phyloP scores from a whole-genome alignment of 2,797 vertebrate genomes.

The Scarus forsteni region DNA sequence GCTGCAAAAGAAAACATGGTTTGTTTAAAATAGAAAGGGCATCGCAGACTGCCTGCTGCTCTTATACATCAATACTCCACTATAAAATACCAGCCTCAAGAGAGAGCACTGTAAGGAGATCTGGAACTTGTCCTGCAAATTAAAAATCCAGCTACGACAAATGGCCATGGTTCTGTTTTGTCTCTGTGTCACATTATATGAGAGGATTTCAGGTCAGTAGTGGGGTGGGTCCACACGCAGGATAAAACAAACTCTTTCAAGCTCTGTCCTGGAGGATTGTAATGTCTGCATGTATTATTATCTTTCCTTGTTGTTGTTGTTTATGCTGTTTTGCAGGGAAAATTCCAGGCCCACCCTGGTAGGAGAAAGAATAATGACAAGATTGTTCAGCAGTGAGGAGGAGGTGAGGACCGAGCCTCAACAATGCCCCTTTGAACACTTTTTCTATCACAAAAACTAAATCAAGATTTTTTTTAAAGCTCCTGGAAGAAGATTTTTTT shows the following conservation, averaged over 20 bases:
- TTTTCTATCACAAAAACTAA: not conserved
- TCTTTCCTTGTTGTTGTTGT: constrained; percentile 71
- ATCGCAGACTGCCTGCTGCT: constrained; percentile 38
- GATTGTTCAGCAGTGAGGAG: constrained; percentile 70
- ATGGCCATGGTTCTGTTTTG: constrained; percentile 17
- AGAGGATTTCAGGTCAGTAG: constrained; percentile 27
- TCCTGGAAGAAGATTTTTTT: too few relatives aligned
- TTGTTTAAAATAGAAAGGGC: constrained; percentile 57
- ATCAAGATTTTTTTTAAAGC: not conserved
- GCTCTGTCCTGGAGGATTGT: constrained; percentile 42
- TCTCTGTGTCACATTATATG: constrained; percentile 31
- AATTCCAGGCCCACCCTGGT: constrained; percentile 78
- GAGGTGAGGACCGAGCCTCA: constrained; percentile 49
- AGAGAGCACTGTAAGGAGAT: constrained; percentile 26
- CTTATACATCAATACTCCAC: constrained; percentile 41
- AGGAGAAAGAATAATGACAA: constrained; percentile 71
- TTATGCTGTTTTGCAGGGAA: constrained; percentile 60
- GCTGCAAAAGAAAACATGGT: constrained; percentile 38
- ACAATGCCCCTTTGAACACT: constrained; percentile 41
- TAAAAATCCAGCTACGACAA: constrained; percentile 21
- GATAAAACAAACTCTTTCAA: constrained; percentile 34
- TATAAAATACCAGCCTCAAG: constrained; percentile 42
- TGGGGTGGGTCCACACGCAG: constrained; percentile 29
- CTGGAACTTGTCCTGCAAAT: constrained; percentile 28
- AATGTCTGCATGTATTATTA: constrained; percentile 62